Base-by-base conservation (phyloP, 2,797 vertebrate species). In the Chaetophractus vellerosus region DNA sequence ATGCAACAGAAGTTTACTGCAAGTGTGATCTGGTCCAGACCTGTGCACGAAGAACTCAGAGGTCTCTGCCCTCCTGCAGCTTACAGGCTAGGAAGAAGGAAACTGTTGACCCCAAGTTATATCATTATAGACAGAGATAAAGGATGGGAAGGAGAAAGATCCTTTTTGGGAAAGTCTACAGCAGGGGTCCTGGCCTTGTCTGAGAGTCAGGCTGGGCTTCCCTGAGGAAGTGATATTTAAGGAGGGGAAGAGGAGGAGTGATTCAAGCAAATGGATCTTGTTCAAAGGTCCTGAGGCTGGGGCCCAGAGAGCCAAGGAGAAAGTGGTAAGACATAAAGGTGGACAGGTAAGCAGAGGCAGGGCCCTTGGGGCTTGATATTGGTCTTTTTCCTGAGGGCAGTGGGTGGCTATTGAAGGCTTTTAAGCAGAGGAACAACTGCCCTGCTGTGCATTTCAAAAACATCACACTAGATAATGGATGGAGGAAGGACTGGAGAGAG, bases 1-100 rank as follows among this genome's bases (percentile, higher is more conserved):
- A 91, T 68, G 89, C 41, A 36, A 84, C 48, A 92, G 92, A 80
- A 80, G 92, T 75, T 93, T 88, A 85, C 61, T 93, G 85, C 48
- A 69, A 55, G 36, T 88, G 79, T 90, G 63, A 64, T 90, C 57
- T 93, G 88, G 68, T 80, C 57, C 68, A 90, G 91, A 90, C 55
- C 80, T 90, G 63, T 63, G 64, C 57, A 92, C 68, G n/a, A 78
- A 75, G 76, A 79, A 80, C 66, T 36, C 92, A 72, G 55, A 69
- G 66, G 33, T 75, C 21, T 94, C 75, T 52, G 41, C 31, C 26
- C 45, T 84, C 63, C 38, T 72, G 57, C 31, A 72, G 66, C 45
- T 38, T 87, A 74, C 0, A 80, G n/a, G 36, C 33, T 38, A 31
- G 38, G 15, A 64, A 11, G 41, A 63, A 18, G 55, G 45, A 76